Conservation (phyloP, 2,113 vertebrate species). For the human region DNA sequence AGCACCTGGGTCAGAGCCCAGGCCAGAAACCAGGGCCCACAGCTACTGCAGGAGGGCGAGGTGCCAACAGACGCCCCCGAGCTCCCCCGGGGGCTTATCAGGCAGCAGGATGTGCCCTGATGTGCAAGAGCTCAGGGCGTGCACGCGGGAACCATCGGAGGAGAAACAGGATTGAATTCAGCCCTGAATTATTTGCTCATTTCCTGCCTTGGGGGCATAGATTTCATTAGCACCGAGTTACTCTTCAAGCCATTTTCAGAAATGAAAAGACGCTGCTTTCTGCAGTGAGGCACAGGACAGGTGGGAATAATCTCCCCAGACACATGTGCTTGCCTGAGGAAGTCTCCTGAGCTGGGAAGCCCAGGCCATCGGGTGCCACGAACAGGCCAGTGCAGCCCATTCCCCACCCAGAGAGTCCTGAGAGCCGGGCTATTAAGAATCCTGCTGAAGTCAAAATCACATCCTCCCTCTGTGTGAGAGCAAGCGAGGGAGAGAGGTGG, state of each 20-base stretch:
- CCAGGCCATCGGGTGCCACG: too few species aligned
- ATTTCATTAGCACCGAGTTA: constrained; percentile 39
- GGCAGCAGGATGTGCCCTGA: neutral
- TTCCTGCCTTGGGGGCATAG: constrained; percentile 32
- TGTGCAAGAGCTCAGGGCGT: too few species aligned
- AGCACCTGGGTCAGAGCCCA: too few species aligned
- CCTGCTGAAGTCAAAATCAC: neutral
- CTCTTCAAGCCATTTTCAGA: constrained; percentile 59
- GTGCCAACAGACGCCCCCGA: accelerated
- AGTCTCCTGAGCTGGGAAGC: neutral
- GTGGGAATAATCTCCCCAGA: neutral
- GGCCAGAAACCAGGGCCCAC: too few species aligned
- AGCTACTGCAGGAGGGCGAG: neutral
- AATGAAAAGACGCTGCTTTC: constrained; percentile 52
- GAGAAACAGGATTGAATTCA: neutral
- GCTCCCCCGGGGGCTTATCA: neutral
- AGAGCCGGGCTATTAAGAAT: neutral
- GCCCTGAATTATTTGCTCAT: neutral
- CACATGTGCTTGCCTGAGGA: constrained; percentile 8
- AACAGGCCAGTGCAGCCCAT: neutral
- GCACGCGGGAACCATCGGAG: too few species aligned
- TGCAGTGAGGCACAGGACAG: neutral
- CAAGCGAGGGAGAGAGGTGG: neutral
- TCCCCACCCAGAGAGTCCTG: accelerated
- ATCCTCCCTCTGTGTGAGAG: neutral